These are phyloP conservation scores for Hydractinia symbiolongicarpus DNA, from an alignment of 30 jellyfish, hydroid and myxozoan genomes.

Conservation along the genomic window DNA sequence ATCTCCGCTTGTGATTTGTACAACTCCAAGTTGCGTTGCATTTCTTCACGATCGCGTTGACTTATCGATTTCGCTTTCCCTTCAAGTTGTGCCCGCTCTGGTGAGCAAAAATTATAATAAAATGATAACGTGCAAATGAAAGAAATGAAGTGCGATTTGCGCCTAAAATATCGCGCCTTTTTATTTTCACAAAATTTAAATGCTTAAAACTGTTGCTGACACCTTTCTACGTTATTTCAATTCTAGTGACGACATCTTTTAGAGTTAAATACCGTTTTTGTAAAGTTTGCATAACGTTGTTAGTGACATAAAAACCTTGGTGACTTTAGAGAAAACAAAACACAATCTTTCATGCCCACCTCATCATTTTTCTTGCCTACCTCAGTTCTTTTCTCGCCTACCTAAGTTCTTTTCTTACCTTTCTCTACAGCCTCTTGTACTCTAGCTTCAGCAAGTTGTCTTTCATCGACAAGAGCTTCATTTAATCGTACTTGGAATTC, in stretches of 20 bases:
- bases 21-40: conserved; percentile 71
- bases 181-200: too few relatives aligned
- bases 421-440: conserved; percentile 55
- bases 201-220: too few relatives aligned
- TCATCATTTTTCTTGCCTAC: too few relatives aligned
- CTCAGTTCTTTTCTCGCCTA: conserved; percentile 10
- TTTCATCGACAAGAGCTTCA: conserved; percentile 71
- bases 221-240: too few relatives aligned
- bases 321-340: too few relatives aligned
- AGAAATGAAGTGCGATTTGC: not conserved
- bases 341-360: too few relatives aligned
- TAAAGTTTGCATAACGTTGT: too few relatives aligned
- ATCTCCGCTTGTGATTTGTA: conserved; percentile 71
- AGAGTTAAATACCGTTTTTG: too few relatives aligned
- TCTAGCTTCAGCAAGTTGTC: conserved; percentile 38
- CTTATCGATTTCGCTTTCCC: conserved; percentile 46
- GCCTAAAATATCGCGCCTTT: not conserved
- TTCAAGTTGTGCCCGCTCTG: conserved; percentile 68
- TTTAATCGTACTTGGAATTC: conserved; percentile 22
- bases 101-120: not conserved
- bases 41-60: conserved; percentile 70
- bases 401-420: conserved; percentile 8
- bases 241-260: too few relatives aligned
- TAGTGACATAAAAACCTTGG: too few relatives aligned
- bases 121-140: not conserved